Conservation (phyloP, 2,888 invertebrate genomes). For the Zaprionus lineosus region DNA sequence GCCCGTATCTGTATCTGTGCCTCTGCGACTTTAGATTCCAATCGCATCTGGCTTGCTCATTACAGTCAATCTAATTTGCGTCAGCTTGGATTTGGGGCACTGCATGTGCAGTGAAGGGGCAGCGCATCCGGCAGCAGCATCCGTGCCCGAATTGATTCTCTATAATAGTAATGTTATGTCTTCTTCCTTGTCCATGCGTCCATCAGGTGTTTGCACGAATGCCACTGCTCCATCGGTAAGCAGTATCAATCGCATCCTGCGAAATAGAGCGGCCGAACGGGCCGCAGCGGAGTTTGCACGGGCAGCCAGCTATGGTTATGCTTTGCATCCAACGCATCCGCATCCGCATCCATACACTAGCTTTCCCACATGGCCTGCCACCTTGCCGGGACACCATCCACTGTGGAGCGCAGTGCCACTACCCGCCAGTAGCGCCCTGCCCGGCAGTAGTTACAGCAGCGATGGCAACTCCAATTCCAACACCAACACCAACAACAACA, state of each 20-base stretch:
- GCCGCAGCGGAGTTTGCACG: constrained; percentile 98
- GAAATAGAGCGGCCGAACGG: constrained; percentile 97
- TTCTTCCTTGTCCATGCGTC: neutral
- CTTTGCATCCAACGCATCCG: constrained; percentile 87
- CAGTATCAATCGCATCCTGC: constrained; percentile 96
- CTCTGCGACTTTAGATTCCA: constrained; percentile 41
- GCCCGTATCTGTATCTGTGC: neutral
- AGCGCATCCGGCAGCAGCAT: constrained; percentile 57
- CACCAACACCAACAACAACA: too few relatives aligned
- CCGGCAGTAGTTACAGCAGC: constrained; percentile 40
- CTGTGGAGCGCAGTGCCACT: constrained; percentile 83
- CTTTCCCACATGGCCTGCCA: constrained; percentile 84
- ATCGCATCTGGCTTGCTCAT: constrained; percentile 68
- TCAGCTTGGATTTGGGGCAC: constrained; percentile 52
- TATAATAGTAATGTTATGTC: neutral
- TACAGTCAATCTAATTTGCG: constrained; percentile 78
- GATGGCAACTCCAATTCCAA: constrained; percentile 37
- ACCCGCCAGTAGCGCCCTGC: constrained; percentile 69
- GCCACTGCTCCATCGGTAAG: constrained; percentile 98
- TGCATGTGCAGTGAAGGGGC: constrained; percentile 59
- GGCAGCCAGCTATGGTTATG: constrained; percentile 93
- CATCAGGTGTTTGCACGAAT: constrained; percentile 95
- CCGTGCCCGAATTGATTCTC: too few relatives aligned
- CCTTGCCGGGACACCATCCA: constrained; percentile 82
- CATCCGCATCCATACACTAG: constrained; percentile 86